Evolutionary conservation across 2,888 invertebrate species (phyloP), one percentile per base, ranked within the genome.

Genomic region (Drosophila testacea): DNA sequence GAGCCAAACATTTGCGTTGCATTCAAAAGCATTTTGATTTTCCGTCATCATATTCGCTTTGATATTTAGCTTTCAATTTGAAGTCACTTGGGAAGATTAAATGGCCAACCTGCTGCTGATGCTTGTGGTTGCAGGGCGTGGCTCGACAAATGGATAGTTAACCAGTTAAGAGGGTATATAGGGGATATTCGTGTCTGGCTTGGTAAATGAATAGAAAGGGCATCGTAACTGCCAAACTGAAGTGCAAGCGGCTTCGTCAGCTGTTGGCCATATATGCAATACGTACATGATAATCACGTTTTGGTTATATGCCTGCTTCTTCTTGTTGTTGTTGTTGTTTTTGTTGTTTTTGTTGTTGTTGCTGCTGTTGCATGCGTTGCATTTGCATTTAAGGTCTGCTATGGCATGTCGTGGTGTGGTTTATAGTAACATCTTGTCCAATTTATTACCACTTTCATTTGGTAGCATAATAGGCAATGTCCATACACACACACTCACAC

Each of bases 381-480:
- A 86, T 83, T 65, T 74, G 44, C 27, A 56, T 56, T 56, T 56
- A 27, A 48, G 56, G 71, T 34, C 50, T 52, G 73, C 66, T 71
- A 51, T 79, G 72, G 81, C 72, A 59, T 76, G 69, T 73, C 75
- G 77, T 82, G 77, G 77, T 90, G 88, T 79, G 89, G 89, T 84
- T 90, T 90, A 77, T 81, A 81, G 89, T 81, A 89, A 88, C 89
- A 89, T 89, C 90, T 90, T 89, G 90, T 89, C 80, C 90, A 90
- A 89, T 90, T 90, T 89, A 89, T 89, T 89, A 90, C 90, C 90
- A 89, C 90, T 90, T 89, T 89, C 82, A 88, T 86, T 90, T 86
- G 81, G 87, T 88, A 90, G 79, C 90, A 82, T 86, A 90, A 86
- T 89, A 90, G 82, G 80, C 77, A 85, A 86, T 77, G 79, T 71